A percentile compares a stretch with the other conserved stretches of the same genome.
Conservation (phyloP, 2,113 vertebrate species). For the Myanophis thanlyinensis region DNA sequence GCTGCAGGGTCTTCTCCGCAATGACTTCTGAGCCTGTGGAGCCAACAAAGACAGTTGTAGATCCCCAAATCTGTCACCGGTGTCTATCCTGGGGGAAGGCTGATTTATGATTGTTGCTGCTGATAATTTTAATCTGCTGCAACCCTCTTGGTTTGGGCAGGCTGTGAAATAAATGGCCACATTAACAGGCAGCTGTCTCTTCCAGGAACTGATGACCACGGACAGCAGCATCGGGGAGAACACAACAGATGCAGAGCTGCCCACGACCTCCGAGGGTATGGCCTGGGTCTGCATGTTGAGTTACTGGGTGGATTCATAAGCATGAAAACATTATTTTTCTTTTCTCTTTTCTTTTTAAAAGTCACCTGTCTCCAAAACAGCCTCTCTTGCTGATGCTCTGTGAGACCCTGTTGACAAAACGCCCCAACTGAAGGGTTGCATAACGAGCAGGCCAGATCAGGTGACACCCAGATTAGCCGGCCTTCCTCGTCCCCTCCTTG, state of each 20-base stretch:
- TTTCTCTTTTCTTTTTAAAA: background rate
- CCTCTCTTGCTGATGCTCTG: background rate
- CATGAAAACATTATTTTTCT: background rate
- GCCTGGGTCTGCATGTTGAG: background rate
- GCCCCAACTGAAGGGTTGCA: background rate
- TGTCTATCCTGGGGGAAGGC: background rate
- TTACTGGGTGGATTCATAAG: too few relatives aligned
- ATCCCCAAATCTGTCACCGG: background rate
- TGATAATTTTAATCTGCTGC: background rate
- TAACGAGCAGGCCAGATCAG: background rate
- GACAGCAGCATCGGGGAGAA: conserved; percentile 29
- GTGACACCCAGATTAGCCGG: background rate
- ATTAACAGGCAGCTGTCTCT: background rate
- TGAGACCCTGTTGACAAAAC: background rate
- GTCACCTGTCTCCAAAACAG: background rate
- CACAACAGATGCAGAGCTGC: conserved; percentile 1
- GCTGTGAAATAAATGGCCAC: background rate
- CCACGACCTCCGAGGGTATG: conserved; percentile 45
- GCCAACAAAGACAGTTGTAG: background rate
- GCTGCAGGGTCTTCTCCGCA: too few relatives aligned
- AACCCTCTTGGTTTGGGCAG: background rate
- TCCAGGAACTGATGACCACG: conserved; percentile 47
- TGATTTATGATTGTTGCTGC: background rate
- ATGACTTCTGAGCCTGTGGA: background rate
- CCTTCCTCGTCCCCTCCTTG: background rate